Evolutionary conservation across 1,140 invertebrate genomes (phyloP), one percentile per base, ranked within the genome.

Genomic region (Proctacanthus coquilletti): DNA sequence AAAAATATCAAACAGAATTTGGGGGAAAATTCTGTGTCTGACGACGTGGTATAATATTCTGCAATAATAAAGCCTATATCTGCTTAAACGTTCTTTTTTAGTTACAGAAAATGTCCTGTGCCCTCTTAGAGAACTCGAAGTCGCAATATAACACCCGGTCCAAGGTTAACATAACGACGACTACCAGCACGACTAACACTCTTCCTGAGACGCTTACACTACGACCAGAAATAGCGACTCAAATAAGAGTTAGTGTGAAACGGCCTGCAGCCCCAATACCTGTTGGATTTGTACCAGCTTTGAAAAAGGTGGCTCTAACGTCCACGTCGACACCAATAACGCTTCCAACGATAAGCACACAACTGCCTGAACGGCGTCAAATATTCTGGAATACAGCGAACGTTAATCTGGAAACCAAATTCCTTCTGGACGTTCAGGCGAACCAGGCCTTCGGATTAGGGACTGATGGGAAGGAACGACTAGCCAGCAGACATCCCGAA

Each of bases 341-440:
- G 29, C 13, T 9, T 17, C 15, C 35, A 2, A 25, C n/a, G 8
- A 21, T 36, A 37, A n/a, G 23, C 30, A 8, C 42, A 43, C 5
- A 11, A 4, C 21, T 48, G 46, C 50, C 50, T 0, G 44, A 50
- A 27, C 50, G 55, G 20, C 43, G 53, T 4, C 55, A 59, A 40
- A 59, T 59, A 29, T 59, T 55, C 33, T 59, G 56, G 56, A 56
- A 59, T 35, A 58, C 56, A 0, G 52, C 56, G 11, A 46, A 54
- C 18, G 56, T 59, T 38, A 49, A 51, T 0, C 54, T 51, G 5
- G 49, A 20, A 34, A 59, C 56, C 2, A 56, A 59, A 34, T 59
- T 59, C 19, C 53, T 59, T 15, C 40, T 59, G 11, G 56, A 59
- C 31, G 52, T 59, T 21, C 53, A 59, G 35, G 56, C 56, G 0